phyloP scores from a whole-genome alignment of 2,888 invertebrate species.

The Harpalus rufipes region DNA sequence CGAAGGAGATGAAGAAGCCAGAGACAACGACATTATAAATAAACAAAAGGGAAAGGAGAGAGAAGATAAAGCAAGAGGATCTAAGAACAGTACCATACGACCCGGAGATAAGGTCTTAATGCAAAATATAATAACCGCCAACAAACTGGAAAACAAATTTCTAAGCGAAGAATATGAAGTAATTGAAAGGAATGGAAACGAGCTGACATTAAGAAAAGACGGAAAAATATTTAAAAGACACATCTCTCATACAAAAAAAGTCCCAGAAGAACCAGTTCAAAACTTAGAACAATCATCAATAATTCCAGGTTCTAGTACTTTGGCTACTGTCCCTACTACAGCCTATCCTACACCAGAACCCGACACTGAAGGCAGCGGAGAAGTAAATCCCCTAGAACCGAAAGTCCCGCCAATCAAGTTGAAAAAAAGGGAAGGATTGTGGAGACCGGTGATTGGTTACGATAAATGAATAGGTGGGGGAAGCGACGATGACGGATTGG shows the following conservation, averaged over 20 bases:
- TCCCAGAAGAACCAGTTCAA: constrained; percentile 29
- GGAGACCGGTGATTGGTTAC: constrained; percentile 16
- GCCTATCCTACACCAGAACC: neutral
- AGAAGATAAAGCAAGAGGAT: constrained; percentile 68
- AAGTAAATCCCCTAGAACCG: constrained; percentile 16
- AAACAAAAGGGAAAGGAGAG: constrained; percentile 70
- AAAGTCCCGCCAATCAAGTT: constrained; percentile 55
- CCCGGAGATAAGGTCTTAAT: neutral
- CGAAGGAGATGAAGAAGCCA: constrained; percentile 68
- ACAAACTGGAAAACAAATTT: constrained; percentile 5
- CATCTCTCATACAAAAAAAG: constrained; percentile 56
- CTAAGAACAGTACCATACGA: constrained; percentile 61
- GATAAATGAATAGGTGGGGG: neutral
- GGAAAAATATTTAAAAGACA: constrained; percentile 61
- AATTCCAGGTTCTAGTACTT: neutral
- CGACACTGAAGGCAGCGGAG: neutral
- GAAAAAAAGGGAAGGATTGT: constrained; percentile 62
- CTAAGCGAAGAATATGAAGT: constrained; percentile 56
- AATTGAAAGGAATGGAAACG: constrained; percentile 59
- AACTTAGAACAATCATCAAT: neutral
- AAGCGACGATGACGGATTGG: neutral
- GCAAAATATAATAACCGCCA: neutral
- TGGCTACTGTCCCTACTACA: neutral
- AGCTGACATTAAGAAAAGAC: constrained; percentile 47
- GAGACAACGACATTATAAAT: constrained; percentile 68